Conservation (phyloP, 2,888 invertebrate species). For the Acronicta aceris region DNA sequence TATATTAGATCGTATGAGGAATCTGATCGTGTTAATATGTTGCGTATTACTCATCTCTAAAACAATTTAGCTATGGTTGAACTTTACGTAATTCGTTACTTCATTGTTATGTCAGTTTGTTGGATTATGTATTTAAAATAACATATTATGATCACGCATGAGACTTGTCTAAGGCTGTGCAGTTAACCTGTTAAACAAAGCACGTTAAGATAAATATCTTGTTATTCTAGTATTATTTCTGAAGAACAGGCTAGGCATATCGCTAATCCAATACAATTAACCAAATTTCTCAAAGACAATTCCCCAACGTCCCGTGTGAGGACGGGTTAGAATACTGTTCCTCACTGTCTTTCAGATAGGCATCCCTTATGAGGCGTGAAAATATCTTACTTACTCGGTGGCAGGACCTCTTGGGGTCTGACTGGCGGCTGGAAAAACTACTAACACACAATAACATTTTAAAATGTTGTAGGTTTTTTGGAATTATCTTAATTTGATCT, state of each 20-base stretch:
- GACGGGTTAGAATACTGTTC: too few relatives aligned
- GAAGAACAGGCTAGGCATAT: not conserved
- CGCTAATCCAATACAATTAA: too few relatives aligned
- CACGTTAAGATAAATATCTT: not conserved
- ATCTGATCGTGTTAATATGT: constrained; percentile 19
- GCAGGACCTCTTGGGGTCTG: too few relatives aligned
- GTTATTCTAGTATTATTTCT: not conserved
- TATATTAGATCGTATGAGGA: constrained; percentile 18
- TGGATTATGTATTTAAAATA: constrained; percentile 27
- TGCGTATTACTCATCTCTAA: constrained; percentile 40
- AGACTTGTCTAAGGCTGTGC: constrained; percentile 15
- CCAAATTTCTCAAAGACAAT: too few relatives aligned
- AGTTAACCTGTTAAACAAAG: not conserved
- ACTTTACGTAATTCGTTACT: constrained; percentile 36
- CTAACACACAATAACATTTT: too few relatives aligned
- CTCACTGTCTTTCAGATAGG: too few relatives aligned
- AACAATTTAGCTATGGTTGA: constrained; percentile 39
- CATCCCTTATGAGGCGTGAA: too few relatives aligned
- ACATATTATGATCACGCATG: constrained; percentile 20
- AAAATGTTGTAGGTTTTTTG: too few relatives aligned
- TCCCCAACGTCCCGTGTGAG: too few relatives aligned
- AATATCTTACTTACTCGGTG: too few relatives aligned
- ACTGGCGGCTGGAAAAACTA: too few relatives aligned
- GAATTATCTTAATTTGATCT: too few relatives aligned
- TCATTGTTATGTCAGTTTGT: constrained; percentile 43